A percentile compares a stretch with the other conserved stretches of the same genome.
Evolutionary conservation across 2,113 vertebrate species (phyloP).

Genomic region (Pseudopodoces humilis): DNA sequence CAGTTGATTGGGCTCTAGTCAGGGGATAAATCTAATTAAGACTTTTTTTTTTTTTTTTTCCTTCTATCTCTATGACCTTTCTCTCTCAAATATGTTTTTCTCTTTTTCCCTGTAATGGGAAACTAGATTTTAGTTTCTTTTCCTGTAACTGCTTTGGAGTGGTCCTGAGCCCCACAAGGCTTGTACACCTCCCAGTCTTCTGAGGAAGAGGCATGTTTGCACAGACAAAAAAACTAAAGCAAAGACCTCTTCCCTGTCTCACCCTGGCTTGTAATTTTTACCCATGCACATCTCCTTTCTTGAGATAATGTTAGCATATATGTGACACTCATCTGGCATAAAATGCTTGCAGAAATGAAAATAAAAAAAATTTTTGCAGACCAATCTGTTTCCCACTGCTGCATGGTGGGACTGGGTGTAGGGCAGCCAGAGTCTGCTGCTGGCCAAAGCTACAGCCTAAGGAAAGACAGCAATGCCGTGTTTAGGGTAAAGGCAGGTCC

Average conservation of each 20-base stretch:
- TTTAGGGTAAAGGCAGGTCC: not conserved
- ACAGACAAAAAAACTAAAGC: not conserved
- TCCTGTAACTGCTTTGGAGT: not conserved
- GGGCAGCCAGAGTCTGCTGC: not conserved
- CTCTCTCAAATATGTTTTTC: not conserved
- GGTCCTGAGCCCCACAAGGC: not conserved
- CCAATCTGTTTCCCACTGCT: not conserved
- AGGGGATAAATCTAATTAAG: not conserved
- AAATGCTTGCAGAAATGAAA: not conserved
- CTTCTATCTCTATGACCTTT: not conserved
- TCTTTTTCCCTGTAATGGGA: not conserved
- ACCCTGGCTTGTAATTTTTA: not conserved
- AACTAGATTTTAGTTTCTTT: not conserved
- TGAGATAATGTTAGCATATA: not conserved
- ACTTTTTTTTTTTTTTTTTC: not conserved
- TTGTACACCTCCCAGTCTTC: not conserved
- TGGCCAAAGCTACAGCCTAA: not conserved
- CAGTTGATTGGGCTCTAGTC: not conserved
- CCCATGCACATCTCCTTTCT: not conserved
- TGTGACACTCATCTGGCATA: not conserved
- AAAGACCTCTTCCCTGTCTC: not conserved
- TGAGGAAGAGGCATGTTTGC: not conserved
- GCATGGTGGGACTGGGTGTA: fast-evolving
- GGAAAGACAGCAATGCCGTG: not conserved
- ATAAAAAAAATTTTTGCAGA: not conserved